Base-by-base conservation (phyloP, 2,797 vertebrate species). In the Carapus acus region DNA sequence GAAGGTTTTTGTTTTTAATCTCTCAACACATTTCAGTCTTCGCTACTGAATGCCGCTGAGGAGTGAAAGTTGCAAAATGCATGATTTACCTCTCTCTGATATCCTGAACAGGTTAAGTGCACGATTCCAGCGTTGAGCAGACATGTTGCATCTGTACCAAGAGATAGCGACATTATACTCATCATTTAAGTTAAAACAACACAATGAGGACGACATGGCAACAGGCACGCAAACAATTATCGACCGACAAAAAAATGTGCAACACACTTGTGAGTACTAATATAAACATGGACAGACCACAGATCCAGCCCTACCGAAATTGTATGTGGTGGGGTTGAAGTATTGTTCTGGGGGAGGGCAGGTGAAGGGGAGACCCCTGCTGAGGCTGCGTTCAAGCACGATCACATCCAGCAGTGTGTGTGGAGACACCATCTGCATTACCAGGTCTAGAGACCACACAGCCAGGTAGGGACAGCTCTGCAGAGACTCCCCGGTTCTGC, bases 71-170 rank as follows among this genome's bases (percentile, higher is more conserved):
- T n/a, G n/a, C 53, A 49, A 23, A 64, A 56, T 79, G 84, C n/a
- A n/a, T n/a, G n/a, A n/a, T n/a, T 74, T 78, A 90, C 96, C 91
- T 98, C 92, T 70, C 96, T 98, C 75, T 96, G 94, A 87, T 95
- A 90, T 16, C 94, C 92, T 27, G 88, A 90, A 74, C 94, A 97
- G 59, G 92, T 92, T 62, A 94, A 43, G 63, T 93, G 95, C 76
- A 97, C 80, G 55, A 98, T 79, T 80, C 96, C 96, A 23, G 89
- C 88, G 76, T 77, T 91, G 58, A 98, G 83, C 76, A 99, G 85
- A 76, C 94, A 97, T 15, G 89, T 92, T 36, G 89, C 91, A 88
- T 94, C 95, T 98, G 76, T 41, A 78, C 80, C 3, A 62, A 2
- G 7, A 41, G n/a, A n/a, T n/a, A n/a, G n/a, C n/a, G n/a, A n/a